Evolutionary conservation across 2,797 vertebrate species (phyloP).

Genomic region (Tapera naevia): DNA sequence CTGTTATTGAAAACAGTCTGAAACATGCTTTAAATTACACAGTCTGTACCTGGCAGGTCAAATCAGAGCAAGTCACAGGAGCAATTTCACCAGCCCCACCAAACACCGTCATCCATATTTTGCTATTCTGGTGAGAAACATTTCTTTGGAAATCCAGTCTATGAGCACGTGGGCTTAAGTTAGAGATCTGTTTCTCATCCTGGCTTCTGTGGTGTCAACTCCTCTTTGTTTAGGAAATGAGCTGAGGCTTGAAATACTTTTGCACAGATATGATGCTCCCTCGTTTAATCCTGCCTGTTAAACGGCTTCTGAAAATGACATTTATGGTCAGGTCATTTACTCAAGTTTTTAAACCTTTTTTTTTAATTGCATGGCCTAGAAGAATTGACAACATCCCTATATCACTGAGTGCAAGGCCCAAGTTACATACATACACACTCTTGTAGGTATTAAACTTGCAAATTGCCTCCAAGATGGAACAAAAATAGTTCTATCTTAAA

Average conservation of each 20-base stretch:
- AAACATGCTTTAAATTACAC: not conserved
- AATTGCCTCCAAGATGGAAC: not conserved
- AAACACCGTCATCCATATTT: not conserved
- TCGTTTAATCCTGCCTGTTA: not conserved
- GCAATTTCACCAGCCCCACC: not conserved
- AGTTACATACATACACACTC: not conserved
- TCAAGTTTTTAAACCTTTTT: not conserved
- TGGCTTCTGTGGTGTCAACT: not conserved
- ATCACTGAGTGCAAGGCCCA: not conserved
- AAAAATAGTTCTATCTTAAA: not conserved
- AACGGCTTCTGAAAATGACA: not conserved
- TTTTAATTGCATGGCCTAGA: not conserved
- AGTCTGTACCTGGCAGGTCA: not conserved
- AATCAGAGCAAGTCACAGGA: not conserved
- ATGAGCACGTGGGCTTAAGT: not conserved
- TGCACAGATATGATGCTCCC: accelerated
- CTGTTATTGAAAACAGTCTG: not conserved
- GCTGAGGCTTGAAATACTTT: not conserved
- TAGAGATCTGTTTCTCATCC: not conserved
- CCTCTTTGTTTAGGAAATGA: not conserved
- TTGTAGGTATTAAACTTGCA: not conserved
- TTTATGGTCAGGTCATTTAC: not conserved
- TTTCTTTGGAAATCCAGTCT: not conserved
- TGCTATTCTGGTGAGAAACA: not conserved
- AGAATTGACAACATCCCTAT: not conserved